phyloP scores from a whole-genome alignment of 2,113 vertebrate genomes.

The human region DNA sequence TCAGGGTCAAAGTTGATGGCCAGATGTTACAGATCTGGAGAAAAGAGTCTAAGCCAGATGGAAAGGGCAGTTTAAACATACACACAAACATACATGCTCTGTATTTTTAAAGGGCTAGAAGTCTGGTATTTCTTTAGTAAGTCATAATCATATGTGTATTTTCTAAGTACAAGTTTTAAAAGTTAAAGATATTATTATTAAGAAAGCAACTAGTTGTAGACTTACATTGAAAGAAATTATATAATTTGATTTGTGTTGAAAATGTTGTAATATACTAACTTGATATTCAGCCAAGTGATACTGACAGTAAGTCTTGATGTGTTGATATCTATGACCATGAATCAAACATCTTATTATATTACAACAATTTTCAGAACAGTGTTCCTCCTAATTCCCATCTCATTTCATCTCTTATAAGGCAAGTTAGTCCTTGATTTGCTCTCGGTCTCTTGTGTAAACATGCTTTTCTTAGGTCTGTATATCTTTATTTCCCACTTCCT shows the following conservation, averaged over 20 bases:
- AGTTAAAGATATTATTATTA: neutral
- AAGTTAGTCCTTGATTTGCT: neutral
- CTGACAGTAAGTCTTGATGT: neutral
- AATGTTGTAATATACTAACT: neutral
- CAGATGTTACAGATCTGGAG: neutral
- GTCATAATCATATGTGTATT: neutral
- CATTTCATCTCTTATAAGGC: neutral
- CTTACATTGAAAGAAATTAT: neutral
- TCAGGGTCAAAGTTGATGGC: neutral
- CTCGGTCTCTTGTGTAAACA: neutral
- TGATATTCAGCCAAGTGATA: neutral
- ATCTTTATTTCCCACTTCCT: neutral
- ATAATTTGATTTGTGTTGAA: neutral
- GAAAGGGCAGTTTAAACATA: neutral
- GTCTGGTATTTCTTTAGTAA: neutral
- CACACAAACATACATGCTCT: neutral
- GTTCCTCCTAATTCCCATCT: neutral
- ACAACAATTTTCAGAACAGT: neutral
- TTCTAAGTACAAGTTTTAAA: neutral
- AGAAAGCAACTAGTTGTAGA: neutral
- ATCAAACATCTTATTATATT: neutral
- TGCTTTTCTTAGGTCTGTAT: neutral
- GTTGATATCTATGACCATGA: neutral
- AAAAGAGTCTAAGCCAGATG: neutral
- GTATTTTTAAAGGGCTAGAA: neutral